Evolutionary conservation across 2,888 invertebrate genomes (phyloP), one percentile per base, ranked within the genome.

Genomic region (Caenorhabditis becei): DNA sequence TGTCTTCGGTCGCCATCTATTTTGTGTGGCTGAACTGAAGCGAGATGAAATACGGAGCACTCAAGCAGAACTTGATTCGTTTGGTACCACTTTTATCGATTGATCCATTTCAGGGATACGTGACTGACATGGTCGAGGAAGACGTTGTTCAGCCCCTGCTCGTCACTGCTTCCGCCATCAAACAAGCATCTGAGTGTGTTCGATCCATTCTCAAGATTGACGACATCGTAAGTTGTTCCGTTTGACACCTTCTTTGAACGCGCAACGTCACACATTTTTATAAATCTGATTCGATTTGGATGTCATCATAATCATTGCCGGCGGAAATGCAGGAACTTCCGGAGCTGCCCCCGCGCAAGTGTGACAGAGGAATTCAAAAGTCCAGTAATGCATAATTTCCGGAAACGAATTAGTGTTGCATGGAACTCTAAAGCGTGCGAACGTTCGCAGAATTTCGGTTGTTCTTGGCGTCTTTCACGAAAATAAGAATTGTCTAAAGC

Each of bases 171-270:
- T 96, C 96, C 87, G 96, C 97, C 61, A 94, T 99, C 87, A 96
- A 95, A 70, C 94, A 99, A 88, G 95, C 99, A 83, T 95, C 98
- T 0, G 99, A 99, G 93, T 97, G 97, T 63, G 96, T 98, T 82
- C 94, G 97, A 89, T 96, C 96, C 89, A 97, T 99, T 92, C 94
- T 99, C 91, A 99, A 99, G 93, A 99, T 99, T 91, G 99, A 99
- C 92, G 99, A 99, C 93, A 97, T 99, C 92, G 96, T 98, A 41
- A 80, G 83, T 67, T 51, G 0, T 28, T 49, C 18, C 53, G 35
- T 54, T 16, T 23, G 14, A 35, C 32, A n/a, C n/a, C n/a, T n/a
- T 59, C 23, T 3, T 1, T 58, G 58, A 58, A 58, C 58, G 37
- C 16, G 23, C 23, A 5, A 14, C 41, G 23, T 37, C 41, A 37